Base-by-base conservation (phyloP, 2,113 vertebrate species). In the Sterna hirundo region DNA sequence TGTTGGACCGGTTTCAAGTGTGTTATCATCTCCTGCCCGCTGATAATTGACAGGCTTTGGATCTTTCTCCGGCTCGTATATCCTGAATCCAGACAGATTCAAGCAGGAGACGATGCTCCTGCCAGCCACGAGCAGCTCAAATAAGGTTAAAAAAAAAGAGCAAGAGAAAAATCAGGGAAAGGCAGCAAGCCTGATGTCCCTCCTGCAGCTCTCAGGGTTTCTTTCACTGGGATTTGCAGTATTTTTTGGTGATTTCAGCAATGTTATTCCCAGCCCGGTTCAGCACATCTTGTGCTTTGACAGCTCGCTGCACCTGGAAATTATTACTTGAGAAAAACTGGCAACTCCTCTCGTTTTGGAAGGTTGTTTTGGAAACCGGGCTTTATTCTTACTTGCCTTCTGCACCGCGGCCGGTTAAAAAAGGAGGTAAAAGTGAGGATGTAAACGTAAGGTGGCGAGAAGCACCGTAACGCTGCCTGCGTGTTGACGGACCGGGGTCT, bases 221-320 rank as follows among this genome's bases (percentile, higher is more conserved):
- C 76, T 90, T 74, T 76, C 87, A 44, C 44, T 34, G 70, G 70
- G 87, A 87, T 87, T 82, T 95, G 75, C 70, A 80, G 23, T 22
- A 15, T 54, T 79, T 94, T 94, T 91, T 68, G 15, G 64, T 91
- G 70, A 84, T 94, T 91, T 93, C 86, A 95, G 77, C 80, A 81
- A 34, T 57, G 77, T 52, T 95, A 68, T 82, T 91, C 88, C 69
- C 94, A 85, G 40, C n/a, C 47, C 34, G 25, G 57, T 64, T 68
- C 93, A 89, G 74, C 75, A 69, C 81, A 90, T 87, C 81, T 89
- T 94, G 91, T 91, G 61, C 77, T 95, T 91, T 94, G 95, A 94
- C 94, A 96, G 81, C 58, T 96, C 58, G 14, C 65, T 85, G 93
- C 94, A 96, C 87, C 93, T 93, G 93, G 91, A 96, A 90, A 94